Conservation (phyloP, 2,888 invertebrate species). For the Euspilapteryx auroguttella region DNA sequence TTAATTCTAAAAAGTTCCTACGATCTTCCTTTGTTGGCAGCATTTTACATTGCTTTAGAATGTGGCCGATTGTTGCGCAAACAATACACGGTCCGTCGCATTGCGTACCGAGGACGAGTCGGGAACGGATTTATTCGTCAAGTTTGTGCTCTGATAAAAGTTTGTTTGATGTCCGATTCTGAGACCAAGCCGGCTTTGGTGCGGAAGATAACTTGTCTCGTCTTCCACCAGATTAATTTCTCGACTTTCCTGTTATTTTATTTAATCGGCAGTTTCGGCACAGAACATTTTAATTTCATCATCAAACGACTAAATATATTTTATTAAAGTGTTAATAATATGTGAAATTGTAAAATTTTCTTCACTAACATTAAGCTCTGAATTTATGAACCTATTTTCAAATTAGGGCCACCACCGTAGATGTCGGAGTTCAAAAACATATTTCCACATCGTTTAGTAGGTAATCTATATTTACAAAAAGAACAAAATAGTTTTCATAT, state of each 20-base stretch:
- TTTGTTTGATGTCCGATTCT: conserved; percentile 55
- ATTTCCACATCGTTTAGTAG: conserved; percentile 44
- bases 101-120: conserved; percentile 13
- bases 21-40: no score
- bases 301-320: no score
- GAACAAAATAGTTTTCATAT: no score
- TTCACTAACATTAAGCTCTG: no score
- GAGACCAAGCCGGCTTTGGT: conserved; percentile 30
- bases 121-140: conserved; percentile 43
- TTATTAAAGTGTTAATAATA: no score
- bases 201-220: conserved; percentile 29
- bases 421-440: conserved; percentile 30
- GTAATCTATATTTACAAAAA: conserved; percentile 49
- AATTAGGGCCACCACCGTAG: no score
- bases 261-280: no score
- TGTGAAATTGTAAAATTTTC: no score
- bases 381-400: no score
- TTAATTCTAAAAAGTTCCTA: no score
- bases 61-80: not conserved
- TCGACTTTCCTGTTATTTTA: no score
- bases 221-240: conserved; percentile 31
- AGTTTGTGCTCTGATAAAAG: conserved; percentile 51
- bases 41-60: not conserved
- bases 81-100: conserved; percentile 7
- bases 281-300: no score